phyloP scores from a whole-genome alignment of 2,113 vertebrate species.

The Myanophis thanlyinensis region DNA sequence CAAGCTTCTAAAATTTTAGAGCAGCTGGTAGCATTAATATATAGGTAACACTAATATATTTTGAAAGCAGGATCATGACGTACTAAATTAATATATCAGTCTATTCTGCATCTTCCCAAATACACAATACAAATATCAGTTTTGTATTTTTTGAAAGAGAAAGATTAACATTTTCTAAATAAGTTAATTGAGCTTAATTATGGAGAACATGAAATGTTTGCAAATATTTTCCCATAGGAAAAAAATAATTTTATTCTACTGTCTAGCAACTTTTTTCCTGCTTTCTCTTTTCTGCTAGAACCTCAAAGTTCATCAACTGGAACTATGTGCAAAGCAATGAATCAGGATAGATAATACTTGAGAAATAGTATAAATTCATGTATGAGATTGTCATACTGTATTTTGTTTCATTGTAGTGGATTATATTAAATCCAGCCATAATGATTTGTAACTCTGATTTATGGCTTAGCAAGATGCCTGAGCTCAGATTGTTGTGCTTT shows the following conservation, averaged over 20 bases:
- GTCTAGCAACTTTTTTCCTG: background rate
- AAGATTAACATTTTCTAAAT: constrained; percentile 24
- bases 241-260: background rate
- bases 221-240: constrained; percentile 14
- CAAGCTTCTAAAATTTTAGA: background rate
- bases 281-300: background rate
- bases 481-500: background rate
- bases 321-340: background rate
- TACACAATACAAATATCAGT: constrained; percentile 29
- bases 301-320: background rate
- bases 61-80: background rate
- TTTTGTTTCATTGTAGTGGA: background rate
- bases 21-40: background rate
- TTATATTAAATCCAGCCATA: background rate
- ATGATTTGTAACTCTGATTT: background rate
- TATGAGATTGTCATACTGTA: background rate
- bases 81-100: background rate
- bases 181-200: constrained; percentile 28
- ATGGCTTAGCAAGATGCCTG: background rate
- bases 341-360: background rate
- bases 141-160: constrained; percentile 27
- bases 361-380: background rate
- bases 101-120: background rate
- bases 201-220: constrained; percentile 37
- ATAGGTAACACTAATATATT: background rate